Evolutionary conservation across 2,797 vertebrate genomes (phyloP), one percentile per base, ranked within the genome.

Genomic region (Pempheris klunzingeri): DNA sequence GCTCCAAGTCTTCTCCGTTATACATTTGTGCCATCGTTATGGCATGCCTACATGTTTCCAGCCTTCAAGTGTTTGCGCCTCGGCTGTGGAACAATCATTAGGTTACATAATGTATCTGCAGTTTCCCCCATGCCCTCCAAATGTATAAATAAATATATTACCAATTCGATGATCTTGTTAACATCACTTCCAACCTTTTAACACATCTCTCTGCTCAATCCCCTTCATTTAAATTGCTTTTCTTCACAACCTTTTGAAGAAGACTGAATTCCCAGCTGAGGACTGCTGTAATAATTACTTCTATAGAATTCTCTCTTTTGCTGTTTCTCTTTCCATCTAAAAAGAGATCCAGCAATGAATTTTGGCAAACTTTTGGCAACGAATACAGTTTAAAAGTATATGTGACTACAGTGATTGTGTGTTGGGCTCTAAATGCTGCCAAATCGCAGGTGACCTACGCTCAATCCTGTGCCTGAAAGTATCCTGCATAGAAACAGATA

Each of bases 271-370:
- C 44, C n/a, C 46, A 32, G 15, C 36, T 24, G 62, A 52, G 66
- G 36, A 49, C 43, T 38, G 49, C 74, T 60, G 44, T 59, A 59
- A 80, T 64, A 67, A 81, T 74, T 66, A 58, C 76, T 64, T 66
- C 22, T 47, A 24, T 15, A 53, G 8, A 80, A 24, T 53, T 59
- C 8, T 59, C 43, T 34, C 59, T 53, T 50, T 49, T 11, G 15
- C 60, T 71, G 26, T 54, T 32, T 49, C 39, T 57, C 38, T 67
- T 54, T 71, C 32, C 34, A 13, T 50, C 28, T 34, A 15, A 41
- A 74, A 68, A 62, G 34, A 66, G 9, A 38, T 28, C 43, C 26
- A n/a, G n/a, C 13, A 4, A 78, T 34, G 44, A 71, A 22, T 12
- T 62, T 26, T 34, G 41, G 36, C 22, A 41, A 39, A 71, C 26